Evolutionary conservation across 2,113 vertebrate genomes (phyloP).

Genomic region (Erinaceus europaeus): DNA sequence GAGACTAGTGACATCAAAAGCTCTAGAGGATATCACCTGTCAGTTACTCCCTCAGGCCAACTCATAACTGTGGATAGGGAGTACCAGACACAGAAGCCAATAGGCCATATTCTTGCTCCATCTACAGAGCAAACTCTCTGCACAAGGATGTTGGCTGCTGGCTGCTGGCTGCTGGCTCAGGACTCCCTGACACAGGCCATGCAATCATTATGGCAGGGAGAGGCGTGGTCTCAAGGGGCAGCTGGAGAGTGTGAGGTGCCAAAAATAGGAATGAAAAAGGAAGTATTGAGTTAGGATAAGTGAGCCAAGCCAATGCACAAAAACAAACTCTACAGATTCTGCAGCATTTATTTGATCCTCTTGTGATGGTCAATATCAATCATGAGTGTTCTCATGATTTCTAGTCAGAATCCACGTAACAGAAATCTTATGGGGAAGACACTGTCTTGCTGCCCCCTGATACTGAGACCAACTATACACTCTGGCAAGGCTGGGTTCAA

Average conservation of each 20-base stretch:
- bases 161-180: background rate
- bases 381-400: background rate
- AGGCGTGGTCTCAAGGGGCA: background rate
- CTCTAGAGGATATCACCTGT: background rate
- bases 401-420: background rate
- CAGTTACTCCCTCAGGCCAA: background rate
- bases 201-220: background rate
- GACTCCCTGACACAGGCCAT: background rate
- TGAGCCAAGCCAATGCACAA: background rate
- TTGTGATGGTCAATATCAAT: background rate
- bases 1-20: background rate
- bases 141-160: background rate
- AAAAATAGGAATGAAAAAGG: background rate
- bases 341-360: background rate
- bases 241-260: background rate
- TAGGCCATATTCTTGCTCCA: background rate
- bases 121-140: background rate
- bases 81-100: background rate
- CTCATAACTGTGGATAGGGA: background rate
- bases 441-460: background rate
- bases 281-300: background rate
- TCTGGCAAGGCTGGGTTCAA: slow-evolving; percentile 26
- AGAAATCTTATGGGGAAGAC: background rate
- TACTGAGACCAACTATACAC: background rate
- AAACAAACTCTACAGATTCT: background rate